Conservation (phyloP, 1,140 invertebrate genomes). For the Nasonia giraulti region DNA sequence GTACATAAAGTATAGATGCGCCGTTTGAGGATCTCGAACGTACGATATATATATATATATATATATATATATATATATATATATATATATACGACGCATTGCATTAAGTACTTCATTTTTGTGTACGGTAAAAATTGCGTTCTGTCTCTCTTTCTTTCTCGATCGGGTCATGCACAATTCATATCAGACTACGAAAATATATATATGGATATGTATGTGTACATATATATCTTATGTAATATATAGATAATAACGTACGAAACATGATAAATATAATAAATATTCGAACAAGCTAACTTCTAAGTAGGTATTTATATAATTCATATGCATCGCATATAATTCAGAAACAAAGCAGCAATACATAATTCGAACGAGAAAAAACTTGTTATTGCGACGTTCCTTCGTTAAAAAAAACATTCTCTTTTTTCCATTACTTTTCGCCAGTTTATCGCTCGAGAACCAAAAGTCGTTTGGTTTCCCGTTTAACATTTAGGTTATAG, state of each 20-base stretch:
- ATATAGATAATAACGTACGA: background rate
- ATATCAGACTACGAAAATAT: background rate
- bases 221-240: background rate
- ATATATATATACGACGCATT: no score
- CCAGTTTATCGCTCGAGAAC: background rate
- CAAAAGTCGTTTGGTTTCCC: background rate
- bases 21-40: background rate
- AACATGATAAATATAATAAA: background rate
- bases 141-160: background rate
- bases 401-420: background rate
- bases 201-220: background rate
- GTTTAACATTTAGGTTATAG: background rate
- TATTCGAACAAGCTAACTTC: background rate
- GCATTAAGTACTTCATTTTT: background rate
- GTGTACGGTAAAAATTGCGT: background rate
- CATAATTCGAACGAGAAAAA: background rate
- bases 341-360: background rate
- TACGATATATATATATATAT: background rate
- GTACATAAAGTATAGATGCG: background rate
- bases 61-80: no score
- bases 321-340: background rate
- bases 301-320: conserved; percentile 14
- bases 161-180: background rate
- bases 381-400: background rate
- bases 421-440: background rate